Evolutionary conservation across 2,113 vertebrate species (phyloP), one percentile per base, ranked within the genome.

Genomic region (Butorides virescens): DNA sequence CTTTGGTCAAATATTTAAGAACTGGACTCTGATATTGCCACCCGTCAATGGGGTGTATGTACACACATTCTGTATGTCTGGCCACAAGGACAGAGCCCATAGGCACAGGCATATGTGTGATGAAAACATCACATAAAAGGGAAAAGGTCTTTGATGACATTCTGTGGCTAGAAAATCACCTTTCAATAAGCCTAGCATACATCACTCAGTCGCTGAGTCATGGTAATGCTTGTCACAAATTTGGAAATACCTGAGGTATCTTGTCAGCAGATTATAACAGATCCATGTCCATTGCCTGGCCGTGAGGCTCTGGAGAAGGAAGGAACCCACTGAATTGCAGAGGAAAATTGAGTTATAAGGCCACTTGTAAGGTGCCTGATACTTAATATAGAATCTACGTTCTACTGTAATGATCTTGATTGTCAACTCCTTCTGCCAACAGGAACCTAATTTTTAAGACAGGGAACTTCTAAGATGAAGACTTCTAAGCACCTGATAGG

Each of bases 111-210:
- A 3, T 10, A 15, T 3, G 2, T 30, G 36, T 37, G 46, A 66
- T 22, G 19, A 76, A 22, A 5, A 13, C 1, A 0, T 34, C 26
- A 44, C 22, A 13, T 25, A 5, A 6, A 61, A n/a, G 8, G 20
- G 4, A 50, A 37, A 53, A 53, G 14, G 17, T 4, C 13, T 63
- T 74, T 68, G 34, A 63, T 79, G 34, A 39, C 13, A 17, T 50
- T 50, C 23, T 62, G 25, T 17, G 32, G 2, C 17, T 50, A 36
- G 20, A 53, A 77, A 66, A 36, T 32, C 20, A 67, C 13, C 11
- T 56, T 84, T 34, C 26, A 39, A 42, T 37, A 56, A 49, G 7
- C 14, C 21, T 29, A 25, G 13, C 12, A 52, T 16, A 15, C 8
- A 52, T 52, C 8, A 14, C 29, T 71, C 23, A 49, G 16, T 49